phyloP scores from a whole-genome alignment of 2,113 vertebrate species.

The Pelecanoides urinatrix region DNA sequence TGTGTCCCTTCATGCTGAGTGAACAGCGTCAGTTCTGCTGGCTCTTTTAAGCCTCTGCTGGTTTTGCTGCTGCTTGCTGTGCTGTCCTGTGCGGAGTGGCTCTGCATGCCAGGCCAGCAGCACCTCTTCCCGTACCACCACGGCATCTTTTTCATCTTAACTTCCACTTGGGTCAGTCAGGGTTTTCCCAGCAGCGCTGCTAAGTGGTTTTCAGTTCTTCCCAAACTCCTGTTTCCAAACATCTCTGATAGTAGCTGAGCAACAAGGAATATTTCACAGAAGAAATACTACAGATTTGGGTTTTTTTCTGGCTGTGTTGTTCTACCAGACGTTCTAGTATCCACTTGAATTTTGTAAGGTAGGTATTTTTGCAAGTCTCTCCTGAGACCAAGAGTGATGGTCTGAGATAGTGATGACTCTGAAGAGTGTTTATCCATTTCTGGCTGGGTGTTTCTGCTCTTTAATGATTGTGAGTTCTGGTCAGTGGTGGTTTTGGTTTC shows the following conservation, averaged over 20 bases:
- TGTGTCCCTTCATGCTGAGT: background rate
- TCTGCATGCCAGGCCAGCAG: background rate
- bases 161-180: background rate
- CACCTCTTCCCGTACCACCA: background rate
- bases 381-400: background rate
- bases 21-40: background rate
- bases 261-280: background rate
- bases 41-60: background rate
- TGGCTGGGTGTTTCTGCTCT: background rate
- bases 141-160: background rate
- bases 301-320: background rate
- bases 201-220: background rate
- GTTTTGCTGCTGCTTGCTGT: background rate
- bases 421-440: background rate
- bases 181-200: background rate
- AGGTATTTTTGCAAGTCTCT: background rate
- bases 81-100: accelerated
- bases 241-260: background rate
- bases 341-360: background rate
- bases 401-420: background rate
- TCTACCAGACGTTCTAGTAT: background rate
- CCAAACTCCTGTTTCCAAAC: background rate
- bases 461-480: background rate
- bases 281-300: background rate
- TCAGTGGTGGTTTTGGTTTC: background rate